phyloP scores from a whole-genome alignment of 2,113 vertebrate genomes.

The Microtus ochrogaster region DNA sequence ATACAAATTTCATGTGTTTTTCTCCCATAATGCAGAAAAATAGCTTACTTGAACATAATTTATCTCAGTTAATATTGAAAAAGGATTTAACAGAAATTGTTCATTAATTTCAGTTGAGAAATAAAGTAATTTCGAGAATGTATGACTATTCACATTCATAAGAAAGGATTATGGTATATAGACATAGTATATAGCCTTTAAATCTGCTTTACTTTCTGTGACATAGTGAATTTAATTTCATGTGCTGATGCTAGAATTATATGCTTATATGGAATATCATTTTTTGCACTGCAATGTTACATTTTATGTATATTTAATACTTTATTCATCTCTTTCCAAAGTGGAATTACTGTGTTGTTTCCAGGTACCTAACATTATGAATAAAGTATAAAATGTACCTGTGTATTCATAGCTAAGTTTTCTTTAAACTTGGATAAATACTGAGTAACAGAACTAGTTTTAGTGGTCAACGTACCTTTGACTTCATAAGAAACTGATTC shows the following conservation, averaged over 20 bases:
- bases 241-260: neutral
- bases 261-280: neutral
- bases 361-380: neutral
- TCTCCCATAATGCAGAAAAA: no score
- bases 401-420: neutral
- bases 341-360: neutral
- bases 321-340: neutral
- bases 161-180: neutral
- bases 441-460: no score
- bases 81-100: no score
- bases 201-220: neutral
- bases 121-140: neutral
- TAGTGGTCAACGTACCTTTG: neutral
- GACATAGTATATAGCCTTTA: neutral
- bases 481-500: neutral
- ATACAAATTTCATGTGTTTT: no score
- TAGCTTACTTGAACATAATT: no score
- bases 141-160: neutral
- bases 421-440: neutral
- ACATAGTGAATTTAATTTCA: neutral
- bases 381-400: neutral
- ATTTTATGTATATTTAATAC: neutral
- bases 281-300: neutral
- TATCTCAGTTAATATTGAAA: no score
- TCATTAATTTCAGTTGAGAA: no score